These are phyloP conservation scores for Hyppa rectilinea DNA, from an alignment of 2,888 invertebrate genomes.

Conservation along the genomic window DNA sequence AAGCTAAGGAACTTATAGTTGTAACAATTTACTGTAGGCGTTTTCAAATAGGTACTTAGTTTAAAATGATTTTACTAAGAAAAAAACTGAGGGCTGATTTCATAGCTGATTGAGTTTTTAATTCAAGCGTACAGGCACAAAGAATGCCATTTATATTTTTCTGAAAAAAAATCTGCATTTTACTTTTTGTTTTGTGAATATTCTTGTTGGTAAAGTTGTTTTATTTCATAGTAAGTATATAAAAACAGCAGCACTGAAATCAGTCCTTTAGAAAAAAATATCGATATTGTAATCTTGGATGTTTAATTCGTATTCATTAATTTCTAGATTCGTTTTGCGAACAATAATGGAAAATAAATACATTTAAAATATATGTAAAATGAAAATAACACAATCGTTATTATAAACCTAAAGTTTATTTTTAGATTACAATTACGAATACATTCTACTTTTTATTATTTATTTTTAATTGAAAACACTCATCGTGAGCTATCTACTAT, in stretches of 20 bases:
- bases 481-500: conserved; percentile 67
- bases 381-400: conserved; percentile 44
- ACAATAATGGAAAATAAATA: conserved; percentile 9
- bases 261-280: conserved; percentile 5
- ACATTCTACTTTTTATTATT: conserved; percentile 59
- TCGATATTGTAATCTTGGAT: not conserved
- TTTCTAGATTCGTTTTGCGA: not conserved
- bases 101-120: not conserved
- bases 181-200: not conserved
- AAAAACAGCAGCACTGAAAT: conserved; percentile 7
- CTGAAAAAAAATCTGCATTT: not conserved
- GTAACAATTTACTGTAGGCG: conserved; percentile 7
- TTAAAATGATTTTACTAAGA: not conserved
- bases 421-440: conserved; percentile 59
- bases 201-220: not conserved
- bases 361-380: conserved; percentile 46
- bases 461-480: conserved; percentile 67
- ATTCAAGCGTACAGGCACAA: no score
- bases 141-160: not conserved
- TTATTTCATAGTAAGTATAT: not conserved
- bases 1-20: conserved; percentile 19
- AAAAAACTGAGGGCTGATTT: conserved; percentile 6
- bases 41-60: not conserved
- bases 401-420: conserved; percentile 44
- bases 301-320: not conserved